phyloP scores from a whole-genome alignment of 2,797 vertebrate species.

The Etheostoma nigrum region DNA sequence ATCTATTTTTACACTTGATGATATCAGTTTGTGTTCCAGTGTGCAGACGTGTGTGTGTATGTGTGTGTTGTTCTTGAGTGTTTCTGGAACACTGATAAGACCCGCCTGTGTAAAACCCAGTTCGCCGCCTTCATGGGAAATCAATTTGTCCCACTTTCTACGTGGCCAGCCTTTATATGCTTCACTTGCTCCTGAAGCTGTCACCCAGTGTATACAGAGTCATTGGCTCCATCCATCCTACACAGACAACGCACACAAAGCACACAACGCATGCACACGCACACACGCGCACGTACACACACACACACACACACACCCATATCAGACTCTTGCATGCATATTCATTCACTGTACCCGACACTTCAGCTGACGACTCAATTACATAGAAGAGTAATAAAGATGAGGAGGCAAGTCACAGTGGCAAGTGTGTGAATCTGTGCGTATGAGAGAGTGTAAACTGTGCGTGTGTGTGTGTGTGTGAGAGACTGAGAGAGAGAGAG shows the following conservation, averaged over 20 bases:
- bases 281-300: conserved; percentile 4
- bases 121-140: conserved; percentile 74
- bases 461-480: conserved; percentile 19
- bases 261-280: background rate
- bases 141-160: conserved; percentile 75
- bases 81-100: conserved; percentile 57
- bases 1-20: conserved; percentile 12
- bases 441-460: background rate
- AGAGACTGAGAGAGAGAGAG: conserved; percentile 12
- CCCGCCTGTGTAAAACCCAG: conserved; percentile 43
- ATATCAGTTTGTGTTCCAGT: background rate
- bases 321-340: conserved; percentile 49
- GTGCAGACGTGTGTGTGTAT: conserved; percentile 32
- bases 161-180: conserved; percentile 69
- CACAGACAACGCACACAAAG: conserved; percentile 14
- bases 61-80: conserved; percentile 21
- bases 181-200: conserved; percentile 63
- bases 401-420: conserved; percentile 40
- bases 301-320: conserved; percentile 41
- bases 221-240: conserved; percentile 31
- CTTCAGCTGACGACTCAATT: conserved; percentile 65
- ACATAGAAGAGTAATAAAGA: conserved; percentile 43
- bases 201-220: conserved; percentile 48
- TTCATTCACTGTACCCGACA: conserved; percentile 35
- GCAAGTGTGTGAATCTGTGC: conserved; percentile 31